Conservation (phyloP, 2,888 invertebrate genomes). For the Tiliacea citrago region DNA sequence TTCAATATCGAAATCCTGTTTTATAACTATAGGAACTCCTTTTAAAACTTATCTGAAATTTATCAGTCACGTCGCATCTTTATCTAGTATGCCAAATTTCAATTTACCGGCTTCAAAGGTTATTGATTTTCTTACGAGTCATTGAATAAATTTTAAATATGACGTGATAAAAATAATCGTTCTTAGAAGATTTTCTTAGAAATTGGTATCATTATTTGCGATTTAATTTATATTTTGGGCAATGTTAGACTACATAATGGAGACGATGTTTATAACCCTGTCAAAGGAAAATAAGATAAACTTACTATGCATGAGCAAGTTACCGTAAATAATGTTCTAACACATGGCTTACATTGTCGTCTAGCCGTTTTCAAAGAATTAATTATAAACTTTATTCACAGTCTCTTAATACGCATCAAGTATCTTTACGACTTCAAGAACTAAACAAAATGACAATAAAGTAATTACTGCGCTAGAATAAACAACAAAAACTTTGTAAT, state of each 20-base stretch:
- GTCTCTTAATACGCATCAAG: constrained; percentile 31
- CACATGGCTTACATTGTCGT: background rate
- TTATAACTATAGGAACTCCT: constrained; percentile 32
- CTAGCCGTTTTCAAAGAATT: background rate
- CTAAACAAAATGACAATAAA: constrained; percentile 43
- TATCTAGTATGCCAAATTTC: constrained; percentile 47
- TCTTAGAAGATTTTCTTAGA: background rate
- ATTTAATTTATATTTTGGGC: background rate
- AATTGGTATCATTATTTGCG: background rate
- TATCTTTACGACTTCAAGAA: constrained; percentile 23
- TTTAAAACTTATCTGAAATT: constrained; percentile 45
- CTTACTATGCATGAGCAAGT: background rate
- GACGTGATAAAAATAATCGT: constrained; percentile 14
- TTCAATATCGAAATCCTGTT: constrained; percentile 28
- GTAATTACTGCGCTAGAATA: constrained; percentile 34
- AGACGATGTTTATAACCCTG: background rate
- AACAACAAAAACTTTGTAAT: constrained; percentile 44
- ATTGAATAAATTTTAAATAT: constrained; percentile 27
- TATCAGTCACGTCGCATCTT: constrained; percentile 53
- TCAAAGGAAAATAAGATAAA: background rate
- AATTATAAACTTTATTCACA: constrained; percentile 32
- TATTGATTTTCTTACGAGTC: constrained; percentile 15
- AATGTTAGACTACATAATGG: background rate
- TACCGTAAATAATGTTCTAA: background rate
- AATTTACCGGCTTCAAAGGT: constrained; percentile 40